Evolutionary conservation across 92 coral and sea anemone species (phyloP), one percentile per base, ranked within the genome.

Genomic region (Epizoanthus scotinus): DNA sequence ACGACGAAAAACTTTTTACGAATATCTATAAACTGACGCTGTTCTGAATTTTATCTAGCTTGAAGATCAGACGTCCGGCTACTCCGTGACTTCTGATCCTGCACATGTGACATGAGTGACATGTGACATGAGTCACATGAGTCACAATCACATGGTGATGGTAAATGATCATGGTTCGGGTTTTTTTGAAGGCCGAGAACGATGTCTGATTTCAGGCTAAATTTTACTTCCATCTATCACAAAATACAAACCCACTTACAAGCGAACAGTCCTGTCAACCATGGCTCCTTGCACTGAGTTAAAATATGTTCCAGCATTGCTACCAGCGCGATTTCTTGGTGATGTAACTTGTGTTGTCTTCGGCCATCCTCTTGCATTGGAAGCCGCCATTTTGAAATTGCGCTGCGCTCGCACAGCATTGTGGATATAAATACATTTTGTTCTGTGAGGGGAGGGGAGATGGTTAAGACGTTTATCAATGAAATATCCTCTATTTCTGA

Each of bases 341-440:
- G 81, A 75, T 21, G 81, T 75, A 29, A 75, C 81, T 40, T 58
- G 81, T 21, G 81, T 75, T 5, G 81, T 75, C 68, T 75, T 75
- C 14, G 81, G 97, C 97, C 97, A 92, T 27, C 97, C 95, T 60
- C 95, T 90, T 74, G 97, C 86, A 79, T 89, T 89, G 80, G 82
- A 50, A 38, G 82, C 83, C 97, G 97, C 97, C 97, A 92, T 92
- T 65, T 92, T 92, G 83, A 77, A 72, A 72, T 22, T 63, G 54
- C 25, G 67, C 56, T 22, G 38, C n/a, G 36, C n/a, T 60, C 81
- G 66, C 53, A 40, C 49, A 58, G 81, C 81, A 38, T 44, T 59
- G 34, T 75, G 57, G 81, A 55, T 14, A 25, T 71, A 34, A 71
- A 69, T 26, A 8, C 19, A 18, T 8, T 19, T 21, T 26, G 6